Evolutionary conservation across 2,888 invertebrate genomes (phyloP).

Genomic region (Agrochola lota): DNA sequence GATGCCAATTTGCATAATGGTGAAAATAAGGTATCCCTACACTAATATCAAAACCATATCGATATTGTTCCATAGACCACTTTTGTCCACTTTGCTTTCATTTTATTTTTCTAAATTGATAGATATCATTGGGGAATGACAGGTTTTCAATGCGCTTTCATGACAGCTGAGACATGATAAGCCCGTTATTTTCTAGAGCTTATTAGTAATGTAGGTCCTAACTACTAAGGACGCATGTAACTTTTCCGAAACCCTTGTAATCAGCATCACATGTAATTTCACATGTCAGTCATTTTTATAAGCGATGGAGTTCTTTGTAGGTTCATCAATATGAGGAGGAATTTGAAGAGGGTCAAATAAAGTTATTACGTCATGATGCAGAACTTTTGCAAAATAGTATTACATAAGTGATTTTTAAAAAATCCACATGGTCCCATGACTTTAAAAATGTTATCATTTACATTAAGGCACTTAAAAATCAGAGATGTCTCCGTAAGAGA

Average conservation of each 20-base stretch:
- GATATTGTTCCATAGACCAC: too few species aligned
- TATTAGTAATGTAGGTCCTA: neutral
- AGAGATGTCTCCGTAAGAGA: too few species aligned
- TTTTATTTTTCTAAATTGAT: too few species aligned
- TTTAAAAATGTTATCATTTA: too few species aligned
- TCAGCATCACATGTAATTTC: slow-evolving; percentile 18
- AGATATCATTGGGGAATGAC: neutral
- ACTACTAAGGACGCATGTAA: neutral
- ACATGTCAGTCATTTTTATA: slow-evolving; percentile 17
- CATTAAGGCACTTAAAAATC: too few species aligned
- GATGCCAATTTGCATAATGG: too few species aligned
- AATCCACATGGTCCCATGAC: too few species aligned
- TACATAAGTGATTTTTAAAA: too few species aligned
- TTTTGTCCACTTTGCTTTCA: too few species aligned
- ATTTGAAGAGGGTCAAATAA: neutral
- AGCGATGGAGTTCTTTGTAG: neutral
- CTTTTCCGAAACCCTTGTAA: slow-evolving; percentile 3
- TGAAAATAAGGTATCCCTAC: too few species aligned
- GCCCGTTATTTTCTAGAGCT: neutral
- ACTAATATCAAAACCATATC: too few species aligned
- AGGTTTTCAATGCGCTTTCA: neutral
- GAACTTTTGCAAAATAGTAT: neutral
- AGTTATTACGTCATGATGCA: neutral
- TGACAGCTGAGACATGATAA: neutral
- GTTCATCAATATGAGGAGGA: neutral